Evolutionary conservation across 1,140 invertebrate species (phyloP), one percentile per base, ranked within the genome.

Genomic region (Rhyzopertha dominica): DNA sequence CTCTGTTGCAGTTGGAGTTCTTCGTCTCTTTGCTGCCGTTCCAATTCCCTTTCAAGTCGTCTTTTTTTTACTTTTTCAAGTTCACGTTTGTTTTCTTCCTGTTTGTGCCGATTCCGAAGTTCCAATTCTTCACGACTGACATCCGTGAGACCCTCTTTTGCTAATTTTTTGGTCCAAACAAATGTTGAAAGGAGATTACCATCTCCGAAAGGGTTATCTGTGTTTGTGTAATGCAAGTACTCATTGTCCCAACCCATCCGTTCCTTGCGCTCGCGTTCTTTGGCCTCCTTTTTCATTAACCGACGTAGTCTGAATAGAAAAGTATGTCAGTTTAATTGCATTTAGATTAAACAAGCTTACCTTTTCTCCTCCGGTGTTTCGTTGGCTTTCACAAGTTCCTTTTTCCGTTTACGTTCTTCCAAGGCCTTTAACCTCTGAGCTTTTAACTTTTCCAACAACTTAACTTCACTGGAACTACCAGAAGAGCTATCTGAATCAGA

Each of bases 161-260:
- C 85, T 22, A 98, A 71, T 68, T 99, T 99, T 66, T 98, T 98
- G 1, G 77, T 77, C 96, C 96, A 99, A 3, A 96, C 87, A 74
- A 99, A 99, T 0, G 90, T 92, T 13, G 90, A 83, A 1, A 91
- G 71, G 5, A 98, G 75, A 66, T 93, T 91, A 8, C 86, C 88
- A 77, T 99, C 96, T 2, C 96, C 95, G 73, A 98, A 99, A 0
- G 96, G 96, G 74, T 99, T 99, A 66, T 98, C 95, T 16, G 85
- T 85, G 70, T 99, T 97, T 8, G 95, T 98, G 62, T 98, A 99
- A 56, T 93, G 91, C 14, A 91, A 74, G 65, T 95, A 94, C 66
- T 96, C 92, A 54, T 90, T 90, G 70, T 95, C 91, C 92, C 91
- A 96, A 2, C 93, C 92, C 90, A 95, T 95, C 49, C 88, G 70